Percentiles rank a stretch among this genome's conserved stretches.
Evolutionary conservation across 2,888 invertebrate genomes (phyloP).

Genomic region (Neoaliturus tenellus): DNA sequence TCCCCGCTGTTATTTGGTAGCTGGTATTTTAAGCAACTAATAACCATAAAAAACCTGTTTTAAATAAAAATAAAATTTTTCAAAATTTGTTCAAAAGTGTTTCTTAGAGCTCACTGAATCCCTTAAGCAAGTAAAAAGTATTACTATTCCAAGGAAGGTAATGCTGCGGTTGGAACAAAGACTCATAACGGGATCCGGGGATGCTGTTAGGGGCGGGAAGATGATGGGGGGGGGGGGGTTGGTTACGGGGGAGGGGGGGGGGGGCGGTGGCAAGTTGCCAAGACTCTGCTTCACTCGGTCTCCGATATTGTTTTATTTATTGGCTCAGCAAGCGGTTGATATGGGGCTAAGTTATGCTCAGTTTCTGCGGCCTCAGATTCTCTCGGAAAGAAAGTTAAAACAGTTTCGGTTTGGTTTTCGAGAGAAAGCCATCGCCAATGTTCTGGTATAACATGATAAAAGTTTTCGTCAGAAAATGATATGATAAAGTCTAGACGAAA

Average conservation of each 20-base stretch:
- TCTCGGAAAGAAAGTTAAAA: not conserved
- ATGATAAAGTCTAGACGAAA: no score
- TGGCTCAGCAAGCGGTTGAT: constrained; percentile 7
- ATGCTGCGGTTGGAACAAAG: constrained; percentile 5
- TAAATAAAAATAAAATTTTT: no score
- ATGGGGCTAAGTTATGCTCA: not conserved
- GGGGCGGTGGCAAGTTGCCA: not conserved
- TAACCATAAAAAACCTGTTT: no score
- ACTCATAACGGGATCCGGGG: not conserved
- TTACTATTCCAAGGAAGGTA: not conserved
- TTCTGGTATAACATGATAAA: no score
- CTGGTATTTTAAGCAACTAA: no score
- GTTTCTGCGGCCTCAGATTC: not conserved
- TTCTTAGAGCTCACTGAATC: no score
- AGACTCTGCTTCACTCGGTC: not conserved
- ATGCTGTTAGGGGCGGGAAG: not conserved
- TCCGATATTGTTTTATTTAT: constrained; percentile 29
- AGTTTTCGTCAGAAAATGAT: no score
- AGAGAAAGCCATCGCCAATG: no score
- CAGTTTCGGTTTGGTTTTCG: no score
- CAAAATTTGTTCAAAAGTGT: no score
- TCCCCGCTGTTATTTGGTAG: no score
- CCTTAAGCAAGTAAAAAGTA: not conserved
- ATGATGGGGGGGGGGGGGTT: not conserved
- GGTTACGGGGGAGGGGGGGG: not conserved